Conservation (phyloP, 2,797 vertebrate species). For the Smutsia gigantea region DNA sequence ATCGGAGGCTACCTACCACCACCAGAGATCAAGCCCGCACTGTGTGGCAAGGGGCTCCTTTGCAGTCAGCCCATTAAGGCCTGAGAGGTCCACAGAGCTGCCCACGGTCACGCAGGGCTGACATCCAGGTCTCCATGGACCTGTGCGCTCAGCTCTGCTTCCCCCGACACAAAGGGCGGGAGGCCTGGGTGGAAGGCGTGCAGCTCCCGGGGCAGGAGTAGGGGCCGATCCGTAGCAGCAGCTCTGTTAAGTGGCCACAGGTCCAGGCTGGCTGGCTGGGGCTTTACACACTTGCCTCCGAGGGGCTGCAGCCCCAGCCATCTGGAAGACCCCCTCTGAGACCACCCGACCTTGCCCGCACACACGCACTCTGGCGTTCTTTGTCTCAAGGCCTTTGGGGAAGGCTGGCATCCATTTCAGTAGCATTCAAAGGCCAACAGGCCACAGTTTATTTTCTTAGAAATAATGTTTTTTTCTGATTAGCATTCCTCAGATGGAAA, state of each 20-base stretch:
- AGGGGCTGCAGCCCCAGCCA: conserved; percentile 20
- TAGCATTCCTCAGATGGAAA: conserved; percentile 78
- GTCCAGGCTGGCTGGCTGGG: not conserved
- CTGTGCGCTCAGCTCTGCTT: not conserved
- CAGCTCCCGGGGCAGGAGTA: not conserved
- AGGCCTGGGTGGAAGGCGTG: not conserved
- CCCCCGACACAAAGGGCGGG: not conserved
- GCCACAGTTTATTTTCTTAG: conserved; percentile 82
- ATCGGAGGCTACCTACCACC: not conserved
- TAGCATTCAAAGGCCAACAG: conserved; percentile 73
- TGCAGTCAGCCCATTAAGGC: not conserved
- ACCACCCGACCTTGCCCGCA: conserved; percentile 57
- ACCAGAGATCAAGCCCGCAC: not conserved
- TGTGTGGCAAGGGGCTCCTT: rapidly evolving
- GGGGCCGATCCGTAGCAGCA: rapidly evolving
- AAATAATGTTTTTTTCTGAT: conserved; percentile 82
- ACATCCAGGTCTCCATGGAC: not conserved
- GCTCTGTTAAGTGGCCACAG: not conserved
- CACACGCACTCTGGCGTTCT: not conserved
- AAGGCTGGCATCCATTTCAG: conserved; percentile 71
- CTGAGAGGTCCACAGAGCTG: not conserved
- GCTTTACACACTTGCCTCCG: not conserved
- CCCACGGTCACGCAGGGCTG: not conserved
- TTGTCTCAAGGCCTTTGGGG: conserved; percentile 71
- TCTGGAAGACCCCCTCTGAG: conserved; percentile 40